Percentiles rank a stretch among this genome's conserved stretches.
Conservation (phyloP, 2,113 vertebrate species). For the Cryptoleucopteryx plumbea region DNA sequence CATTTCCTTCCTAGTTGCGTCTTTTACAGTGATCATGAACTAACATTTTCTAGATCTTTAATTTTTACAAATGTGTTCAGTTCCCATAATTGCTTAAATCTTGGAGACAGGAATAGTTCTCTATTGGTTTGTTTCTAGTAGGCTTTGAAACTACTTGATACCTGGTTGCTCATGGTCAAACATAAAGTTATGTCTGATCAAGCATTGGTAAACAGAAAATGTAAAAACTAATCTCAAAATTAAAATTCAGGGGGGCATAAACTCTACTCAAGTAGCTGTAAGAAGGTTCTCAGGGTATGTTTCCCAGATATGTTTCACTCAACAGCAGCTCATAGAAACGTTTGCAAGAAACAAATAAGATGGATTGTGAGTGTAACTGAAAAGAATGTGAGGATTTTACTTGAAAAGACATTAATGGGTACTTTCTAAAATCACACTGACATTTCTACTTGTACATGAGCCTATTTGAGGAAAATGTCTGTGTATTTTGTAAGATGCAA, state of each 20-base stretch:
- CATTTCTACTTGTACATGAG: not conserved
- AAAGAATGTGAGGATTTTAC: slow-evolving; percentile 37
- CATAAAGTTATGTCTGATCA: not conserved
- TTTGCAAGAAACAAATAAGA: slow-evolving; percentile 3
- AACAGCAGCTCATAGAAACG: not conserved
- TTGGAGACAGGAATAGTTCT: not conserved
- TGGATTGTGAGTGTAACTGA: not conserved
- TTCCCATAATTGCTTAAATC: not conserved
- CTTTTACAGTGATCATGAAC: not conserved
- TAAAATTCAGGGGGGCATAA: not conserved
- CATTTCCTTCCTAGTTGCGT: not conserved
- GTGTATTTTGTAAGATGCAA: not conserved
- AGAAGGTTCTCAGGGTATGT: not conserved
- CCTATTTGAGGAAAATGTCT: slow-evolving; percentile 18
- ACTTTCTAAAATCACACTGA: slow-evolving; percentile 24
- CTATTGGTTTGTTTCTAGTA: not conserved
- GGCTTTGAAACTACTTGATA: not conserved
- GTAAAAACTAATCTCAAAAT: not conserved
- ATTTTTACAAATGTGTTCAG: not conserved
- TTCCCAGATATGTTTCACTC: slow-evolving; percentile 6
- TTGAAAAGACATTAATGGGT: slow-evolving; percentile 26
- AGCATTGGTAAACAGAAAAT: not conserved
- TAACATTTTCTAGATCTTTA: not conserved
- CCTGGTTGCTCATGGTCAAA: not conserved
- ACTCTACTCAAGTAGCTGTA: not conserved